Evolutionary conservation across 2,888 invertebrate species (phyloP).

Genomic region (Metacarcinus magister): DNA sequence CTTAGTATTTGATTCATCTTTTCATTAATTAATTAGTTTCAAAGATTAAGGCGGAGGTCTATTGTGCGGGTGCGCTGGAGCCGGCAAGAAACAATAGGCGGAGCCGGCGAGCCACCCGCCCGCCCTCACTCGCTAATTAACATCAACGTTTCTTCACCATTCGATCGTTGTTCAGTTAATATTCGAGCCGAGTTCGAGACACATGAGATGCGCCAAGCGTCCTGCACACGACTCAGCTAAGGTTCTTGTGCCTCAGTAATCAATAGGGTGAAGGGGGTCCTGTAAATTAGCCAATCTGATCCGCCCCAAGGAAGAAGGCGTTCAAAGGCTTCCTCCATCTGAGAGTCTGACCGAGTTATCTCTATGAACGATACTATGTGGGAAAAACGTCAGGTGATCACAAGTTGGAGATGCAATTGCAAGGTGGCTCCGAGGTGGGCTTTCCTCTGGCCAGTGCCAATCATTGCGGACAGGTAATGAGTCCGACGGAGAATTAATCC

Average conservation of each 20-base stretch:
- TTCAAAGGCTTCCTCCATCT: constrained; percentile 76
- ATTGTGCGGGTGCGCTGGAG: constrained; percentile 73
- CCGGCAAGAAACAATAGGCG: constrained; percentile 77
- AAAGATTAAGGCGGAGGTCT: constrained; percentile 80
- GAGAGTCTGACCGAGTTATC: constrained; percentile 58
- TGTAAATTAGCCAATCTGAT: constrained; percentile 71
- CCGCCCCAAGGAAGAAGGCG: constrained; percentile 68
- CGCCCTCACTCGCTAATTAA: constrained; percentile 76
- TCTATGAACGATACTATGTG: constrained; percentile 74
- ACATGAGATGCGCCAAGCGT: constrained; percentile 69
- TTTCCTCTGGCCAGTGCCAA: constrained; percentile 74
- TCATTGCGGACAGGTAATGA: constrained; percentile 79
- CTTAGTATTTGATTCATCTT: constrained; percentile 82
- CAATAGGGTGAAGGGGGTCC: constrained; percentile 59
- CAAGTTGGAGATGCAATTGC: constrained; percentile 77
- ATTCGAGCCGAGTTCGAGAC: constrained; percentile 71
- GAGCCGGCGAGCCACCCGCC: constrained; percentile 68
- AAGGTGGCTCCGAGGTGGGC: constrained; percentile 66
- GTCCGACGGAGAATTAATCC: constrained; percentile 73
- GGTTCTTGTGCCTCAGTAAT: constrained; percentile 70
- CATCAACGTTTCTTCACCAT: constrained; percentile 79
- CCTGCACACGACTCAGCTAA: constrained; percentile 65
- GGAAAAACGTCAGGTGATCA: constrained; percentile 75
- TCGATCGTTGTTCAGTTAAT: constrained; percentile 80
- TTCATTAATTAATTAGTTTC: constrained; percentile 83